Evolutionary conservation across 1,140 invertebrate species (phyloP).

Genomic region (Chironomus striatipennis): DNA sequence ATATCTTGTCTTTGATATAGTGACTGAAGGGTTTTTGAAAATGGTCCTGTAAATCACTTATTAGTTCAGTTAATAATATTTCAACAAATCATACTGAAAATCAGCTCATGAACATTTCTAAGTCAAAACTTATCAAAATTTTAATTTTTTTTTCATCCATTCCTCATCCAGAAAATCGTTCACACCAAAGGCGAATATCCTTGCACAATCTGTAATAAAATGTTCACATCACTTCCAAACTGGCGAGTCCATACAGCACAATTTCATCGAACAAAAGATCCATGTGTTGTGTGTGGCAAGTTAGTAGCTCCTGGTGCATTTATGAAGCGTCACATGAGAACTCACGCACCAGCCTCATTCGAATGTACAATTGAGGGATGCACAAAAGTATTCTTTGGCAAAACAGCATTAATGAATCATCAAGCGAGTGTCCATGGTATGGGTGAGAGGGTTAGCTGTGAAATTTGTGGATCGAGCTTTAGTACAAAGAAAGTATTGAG

Average conservation of each 20-base stretch:
- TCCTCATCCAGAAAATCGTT: neutral
- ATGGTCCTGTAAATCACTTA: too few relatives aligned
- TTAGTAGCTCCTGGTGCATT: neutral
- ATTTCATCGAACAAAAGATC: neutral
- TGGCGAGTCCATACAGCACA: neutral
- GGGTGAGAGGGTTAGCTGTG: neutral
- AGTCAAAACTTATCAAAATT: too few relatives aligned
- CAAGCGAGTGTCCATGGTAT: neutral
- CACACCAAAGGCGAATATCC: neutral
- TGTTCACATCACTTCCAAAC: neutral
- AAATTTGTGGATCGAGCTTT: neutral
- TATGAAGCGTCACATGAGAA: neutral
- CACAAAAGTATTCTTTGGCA: neutral
- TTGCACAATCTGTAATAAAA: neutral
- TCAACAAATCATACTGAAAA: too few relatives aligned
- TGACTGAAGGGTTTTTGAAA: too few relatives aligned
- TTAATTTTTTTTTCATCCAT: too few relatives aligned
- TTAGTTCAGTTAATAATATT: too few relatives aligned
- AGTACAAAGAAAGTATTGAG: constrained; percentile 2
- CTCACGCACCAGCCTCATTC: neutral
- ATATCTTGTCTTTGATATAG: too few relatives aligned
- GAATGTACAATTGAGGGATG: neutral
- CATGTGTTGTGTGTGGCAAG: neutral
- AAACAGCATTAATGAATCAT: neutral
- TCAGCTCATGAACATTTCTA: too few relatives aligned